phyloP scores from a whole-genome alignment of 2,797 vertebrate genomes.

The Lepilemur ruficaudatus region DNA sequence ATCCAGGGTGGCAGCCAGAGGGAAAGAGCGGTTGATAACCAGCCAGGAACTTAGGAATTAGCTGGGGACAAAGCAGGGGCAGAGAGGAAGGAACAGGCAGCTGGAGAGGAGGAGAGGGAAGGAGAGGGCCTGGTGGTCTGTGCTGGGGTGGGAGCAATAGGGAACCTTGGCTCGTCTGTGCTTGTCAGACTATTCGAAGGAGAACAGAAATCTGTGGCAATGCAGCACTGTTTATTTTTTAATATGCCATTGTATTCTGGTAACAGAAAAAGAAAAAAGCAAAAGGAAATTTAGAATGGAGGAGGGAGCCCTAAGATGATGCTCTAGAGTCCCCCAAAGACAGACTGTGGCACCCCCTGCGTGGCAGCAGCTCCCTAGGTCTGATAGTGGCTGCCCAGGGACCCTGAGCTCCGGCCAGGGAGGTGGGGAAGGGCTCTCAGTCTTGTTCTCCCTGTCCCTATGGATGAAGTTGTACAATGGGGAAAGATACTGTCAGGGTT shows the following conservation, averaged over 20 bases:
- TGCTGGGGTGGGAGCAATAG: not conserved
- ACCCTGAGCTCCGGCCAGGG: slow-evolving; percentile 51
- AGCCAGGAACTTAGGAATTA: not conserved
- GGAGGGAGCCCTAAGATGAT: not conserved
- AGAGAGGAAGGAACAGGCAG: not conserved
- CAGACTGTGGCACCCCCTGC: slow-evolving; percentile 45
- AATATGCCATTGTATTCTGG: slow-evolving; percentile 31
- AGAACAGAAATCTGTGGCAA: not conserved
- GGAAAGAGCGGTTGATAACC: not conserved
- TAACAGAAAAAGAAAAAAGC: slow-evolving; percentile 10
- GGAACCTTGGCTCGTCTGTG: not conserved
- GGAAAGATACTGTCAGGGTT: not conserved
- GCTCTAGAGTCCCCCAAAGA: slow-evolving; percentile 27
- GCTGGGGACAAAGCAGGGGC: not conserved
- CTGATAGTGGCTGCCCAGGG: slow-evolving; percentile 15
- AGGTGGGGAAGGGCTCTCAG: slow-evolving; percentile 47
- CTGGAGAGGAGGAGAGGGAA: not conserved
- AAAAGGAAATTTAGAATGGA: not conserved
- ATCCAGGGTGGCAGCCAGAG: not conserved
- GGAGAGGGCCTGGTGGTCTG: not conserved
- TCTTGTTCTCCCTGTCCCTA: not conserved
- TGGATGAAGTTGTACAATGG: not conserved
- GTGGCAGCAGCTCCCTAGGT: slow-evolving; percentile 50
- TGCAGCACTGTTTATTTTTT: slow-evolving; percentile 47
- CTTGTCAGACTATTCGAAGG: not conserved